Percentiles rank a stretch among this genome's conserved stretches.
Conservation (phyloP, 2,797 vertebrate species). For the Rousettus madagascariensis region DNA sequence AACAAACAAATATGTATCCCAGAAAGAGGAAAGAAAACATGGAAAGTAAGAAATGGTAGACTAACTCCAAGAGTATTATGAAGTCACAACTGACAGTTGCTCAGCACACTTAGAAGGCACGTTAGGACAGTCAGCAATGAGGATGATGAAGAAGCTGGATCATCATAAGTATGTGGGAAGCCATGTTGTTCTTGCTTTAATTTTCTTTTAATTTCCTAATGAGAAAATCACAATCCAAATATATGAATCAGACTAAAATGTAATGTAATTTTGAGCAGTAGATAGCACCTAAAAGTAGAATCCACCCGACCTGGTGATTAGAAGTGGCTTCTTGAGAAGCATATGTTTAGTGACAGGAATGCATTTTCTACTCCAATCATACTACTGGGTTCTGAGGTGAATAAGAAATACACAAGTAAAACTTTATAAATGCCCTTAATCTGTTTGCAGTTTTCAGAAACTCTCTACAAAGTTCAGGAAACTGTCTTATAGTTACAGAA, state of each 20-base stretch:
- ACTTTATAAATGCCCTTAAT: not conserved
- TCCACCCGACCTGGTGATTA: not conserved
- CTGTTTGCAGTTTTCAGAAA: not conserved
- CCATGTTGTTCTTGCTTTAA: not conserved
- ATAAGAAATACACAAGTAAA: not conserved
- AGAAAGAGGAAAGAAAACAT: not conserved
- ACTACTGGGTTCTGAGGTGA: not conserved
- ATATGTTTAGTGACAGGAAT: fast-evolving
- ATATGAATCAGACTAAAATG: not conserved
- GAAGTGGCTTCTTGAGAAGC: not conserved
- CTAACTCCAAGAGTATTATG: fast-evolving
- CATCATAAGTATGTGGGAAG: not conserved
- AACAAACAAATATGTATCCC: not conserved
- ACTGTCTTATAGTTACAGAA: not conserved
- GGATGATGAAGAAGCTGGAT: too few relatives aligned
- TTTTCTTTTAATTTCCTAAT: not conserved
- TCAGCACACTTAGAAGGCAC: not conserved
- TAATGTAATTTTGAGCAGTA: not conserved
- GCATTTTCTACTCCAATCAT: not conserved
- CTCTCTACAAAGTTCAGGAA: not conserved
- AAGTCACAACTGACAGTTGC: not conserved
- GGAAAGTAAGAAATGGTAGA: not conserved
- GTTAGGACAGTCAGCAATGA: fast-evolving
- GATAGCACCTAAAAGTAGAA: not conserved
- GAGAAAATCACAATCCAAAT: not conserved